Evolutionary conservation across 2,888 invertebrate species (phyloP), one percentile per base, ranked within the genome.

Genomic region (Megastigmus dorsalis): DNA sequence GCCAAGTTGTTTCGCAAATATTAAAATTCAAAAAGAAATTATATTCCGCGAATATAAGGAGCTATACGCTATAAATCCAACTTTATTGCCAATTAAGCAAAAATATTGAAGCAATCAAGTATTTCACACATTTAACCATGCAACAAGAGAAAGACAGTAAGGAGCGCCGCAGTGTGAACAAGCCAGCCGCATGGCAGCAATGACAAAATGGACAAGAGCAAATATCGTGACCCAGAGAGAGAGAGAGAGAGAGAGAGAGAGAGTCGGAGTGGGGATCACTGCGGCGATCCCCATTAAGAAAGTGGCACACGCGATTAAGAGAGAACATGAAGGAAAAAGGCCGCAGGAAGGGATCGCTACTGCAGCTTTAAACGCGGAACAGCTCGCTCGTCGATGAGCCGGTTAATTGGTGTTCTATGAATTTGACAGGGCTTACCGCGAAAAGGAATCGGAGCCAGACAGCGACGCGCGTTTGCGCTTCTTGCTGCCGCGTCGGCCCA

Each of bases 331-430:
- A 26, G 48, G 60, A 45, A 68, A 63, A 62, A 65, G 55, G n/a
- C n/a, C n/a, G n/a, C 43, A 23, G 45, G 33, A 38, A 36, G 43
- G 45, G 38, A 23, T 52, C 23, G 36, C 4, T 67, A 79, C 71
- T 74, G 79, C 80, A 26, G 54, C 55, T 66, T 41, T 45, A 15
- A 15, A 66, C 23, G n/a, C n/a, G n/a, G n/a, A n/a, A n/a, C 36
- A 52, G 52, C 10, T 36, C 67, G 54, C 70, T 59, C 75, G 72
- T 69, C 76, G 68, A 73, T 76, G 73, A 65, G 71, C 67, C 62
- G 71, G 84, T 84, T 88, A 87, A 88, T 88, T 87, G 86, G 80
- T 83, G 85, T 88, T 88, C 88, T 87, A 86, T 87, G 88, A 88
- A 88, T 86, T 85, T 82, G 82, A 80, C 80, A 77, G 79, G 74